phyloP scores from a whole-genome alignment of 2,888 invertebrate species.

The Arge pagana region DNA sequence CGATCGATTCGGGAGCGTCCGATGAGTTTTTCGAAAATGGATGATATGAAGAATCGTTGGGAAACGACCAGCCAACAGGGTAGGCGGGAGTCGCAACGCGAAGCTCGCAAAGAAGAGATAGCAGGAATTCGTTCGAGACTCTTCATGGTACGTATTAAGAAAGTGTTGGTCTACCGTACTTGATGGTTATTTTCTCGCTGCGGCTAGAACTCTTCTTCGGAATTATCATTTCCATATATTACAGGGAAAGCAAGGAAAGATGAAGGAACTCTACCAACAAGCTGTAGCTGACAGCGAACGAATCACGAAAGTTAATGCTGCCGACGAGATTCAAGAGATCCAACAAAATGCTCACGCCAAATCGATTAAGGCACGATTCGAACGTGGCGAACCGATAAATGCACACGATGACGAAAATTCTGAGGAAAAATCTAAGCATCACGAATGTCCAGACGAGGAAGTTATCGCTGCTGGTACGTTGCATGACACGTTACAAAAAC shows the following conservation, averaged over 20 bases:
- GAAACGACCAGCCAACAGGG: slow-evolving; percentile 62
- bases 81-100: slow-evolving; percentile 67
- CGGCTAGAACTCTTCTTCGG: too few relatives aligned
- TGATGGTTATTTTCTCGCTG: too few relatives aligned
- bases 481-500: slow-evolving; percentile 9
- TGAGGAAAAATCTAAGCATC: slow-evolving; percentile 60
- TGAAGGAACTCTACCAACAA: slow-evolving; percentile 91
- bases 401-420: slow-evolving; percentile 66
- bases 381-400: slow-evolving; percentile 71
- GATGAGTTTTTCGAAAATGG: slow-evolving; percentile 80
- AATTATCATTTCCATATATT: too few relatives aligned
- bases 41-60: slow-evolving; percentile 81
- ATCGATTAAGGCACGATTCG: slow-evolving; percentile 78
- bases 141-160: slow-evolving; percentile 73
- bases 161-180: background rate
- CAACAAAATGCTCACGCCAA: slow-evolving; percentile 60
- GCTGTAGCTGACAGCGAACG: slow-evolving; percentile 83
- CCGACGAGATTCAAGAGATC: slow-evolving; percentile 55
- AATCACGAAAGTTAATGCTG: slow-evolving; percentile 53
- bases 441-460: slow-evolving; percentile 71
- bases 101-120: slow-evolving; percentile 86
- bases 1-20: slow-evolving; percentile 72
- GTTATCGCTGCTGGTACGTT: slow-evolving; percentile 78
- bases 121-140: slow-evolving; percentile 83
- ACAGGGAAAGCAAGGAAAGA: slow-evolving; percentile 86